Base-by-base conservation (phyloP, 2,888 invertebrate genomes). In the Apamea epomidion region DNA sequence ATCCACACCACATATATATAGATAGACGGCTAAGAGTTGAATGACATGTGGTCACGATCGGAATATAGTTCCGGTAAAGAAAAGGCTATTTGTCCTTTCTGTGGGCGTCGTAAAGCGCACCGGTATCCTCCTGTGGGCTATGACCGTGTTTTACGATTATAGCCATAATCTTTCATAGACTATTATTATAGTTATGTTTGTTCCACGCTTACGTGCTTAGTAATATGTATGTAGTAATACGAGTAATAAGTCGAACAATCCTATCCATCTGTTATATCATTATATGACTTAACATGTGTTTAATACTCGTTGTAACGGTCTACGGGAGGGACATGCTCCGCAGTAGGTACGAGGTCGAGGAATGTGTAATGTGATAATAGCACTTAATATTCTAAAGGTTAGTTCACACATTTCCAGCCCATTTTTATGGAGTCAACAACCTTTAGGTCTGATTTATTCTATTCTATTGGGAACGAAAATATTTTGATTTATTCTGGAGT, bases 381-480 rank as follows among this genome's bases (percentile, higher is more conserved):
- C n/a, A 64, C 68, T 81, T 76, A 62, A 87, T 84, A 85, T 85
- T 81, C 85, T 70, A 78, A 77, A 64, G 71, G 60, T 45, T 51
- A 67, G 80, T 80, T 74, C 74, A 73, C 76, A 82, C 69, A 72
- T 68, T 14, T 60, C 69, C 37, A 70, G 83, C 54, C 51, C 25
- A 77, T 64, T 84, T 25, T 45, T 76, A 70, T 74, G 10, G 29
- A 70, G 81, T 81, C 73, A 71, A 78, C 65, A 45, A 84, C 75
- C 85, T 87, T 70, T 60, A 60, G 62, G 74, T 64, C 54, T 37
- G 67, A 76, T 76, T 74, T 75, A 42, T 78, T 76, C n/a, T 68
- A 74, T 82, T 78, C 37, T 83, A 74, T 84, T 78, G 25, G 54
- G 74, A 77, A 74, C 67, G 42, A 76, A 67, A 73, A 68, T 79